Conservation (phyloP, 2,113 vertebrate genomes). For the Lutjanus erythropterus region DNA sequence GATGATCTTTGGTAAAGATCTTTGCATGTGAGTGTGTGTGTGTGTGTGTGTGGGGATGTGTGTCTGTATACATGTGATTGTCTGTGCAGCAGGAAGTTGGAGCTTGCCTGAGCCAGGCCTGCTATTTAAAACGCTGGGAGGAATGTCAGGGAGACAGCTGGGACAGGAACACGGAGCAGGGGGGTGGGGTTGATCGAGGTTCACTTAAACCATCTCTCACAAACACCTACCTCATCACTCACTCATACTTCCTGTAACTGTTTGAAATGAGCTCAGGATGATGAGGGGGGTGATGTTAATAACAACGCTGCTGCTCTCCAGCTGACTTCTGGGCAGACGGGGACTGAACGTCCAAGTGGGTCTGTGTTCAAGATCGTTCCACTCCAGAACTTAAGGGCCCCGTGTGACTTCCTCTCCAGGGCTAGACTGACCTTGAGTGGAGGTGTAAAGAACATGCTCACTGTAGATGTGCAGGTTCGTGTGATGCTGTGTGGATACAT, state of each 20-base stretch:
- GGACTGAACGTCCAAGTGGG: constrained; percentile 41
- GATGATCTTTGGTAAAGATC: constrained; percentile 2
- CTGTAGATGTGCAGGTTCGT: constrained; percentile 1
- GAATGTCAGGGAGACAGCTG: constrained; percentile 85
- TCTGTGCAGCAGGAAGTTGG: constrained; percentile 24
- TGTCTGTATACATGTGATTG: constrained; percentile 13
- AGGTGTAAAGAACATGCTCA: constrained; percentile 10
- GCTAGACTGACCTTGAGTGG: constrained; percentile 62
- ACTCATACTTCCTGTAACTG: constrained; percentile 36
- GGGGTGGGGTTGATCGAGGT: not conserved
- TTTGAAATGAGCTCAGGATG: not conserved
- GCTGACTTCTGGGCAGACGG: constrained; percentile 28
- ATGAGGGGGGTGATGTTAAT: constrained; percentile 11
- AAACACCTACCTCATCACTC: not conserved
- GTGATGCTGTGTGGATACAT: not conserved
- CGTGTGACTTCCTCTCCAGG: constrained; percentile 48
- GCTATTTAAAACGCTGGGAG: constrained; percentile 84
- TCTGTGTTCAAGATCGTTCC: constrained; percentile 52
- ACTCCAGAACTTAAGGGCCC: constrained; percentile 22
- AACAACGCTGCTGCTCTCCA: constrained; percentile 32
- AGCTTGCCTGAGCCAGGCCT: constrained; percentile 39
- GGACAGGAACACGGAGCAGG: constrained; percentile 17
- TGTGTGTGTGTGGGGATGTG: not conserved
- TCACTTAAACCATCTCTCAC: constrained; percentile 17
- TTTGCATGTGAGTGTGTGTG: not conserved